Evolutionary conservation across 2,113 vertebrate species (phyloP), one percentile per base, ranked within the genome.

Genomic region (Ageneiosus marmoratus): DNA sequence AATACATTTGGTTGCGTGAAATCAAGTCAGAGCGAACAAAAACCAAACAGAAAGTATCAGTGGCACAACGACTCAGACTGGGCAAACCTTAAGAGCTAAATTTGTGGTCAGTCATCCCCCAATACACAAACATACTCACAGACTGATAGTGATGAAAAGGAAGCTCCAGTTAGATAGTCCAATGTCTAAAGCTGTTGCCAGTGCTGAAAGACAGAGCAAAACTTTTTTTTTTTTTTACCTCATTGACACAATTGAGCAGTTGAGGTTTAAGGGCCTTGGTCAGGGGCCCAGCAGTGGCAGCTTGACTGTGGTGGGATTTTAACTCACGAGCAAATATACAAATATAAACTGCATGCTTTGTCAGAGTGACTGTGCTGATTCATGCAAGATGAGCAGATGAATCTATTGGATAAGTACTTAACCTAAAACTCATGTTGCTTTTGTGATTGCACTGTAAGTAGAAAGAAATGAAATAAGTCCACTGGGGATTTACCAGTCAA

Each of bases 81-180:
- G 0, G 50, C 7, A 5, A 75, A 13, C 46, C 48, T 51, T 29
- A 58, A 56, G 6, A 29, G 69, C n/a, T 18, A 12, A n/a, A 62
- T 50, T 20, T 50, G 16, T 82, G 69, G 13, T 34, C 46, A 32
- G 32, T 24, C 56, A 29, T 22, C 12, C 15, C 44, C 27, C 12
- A 60, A 18, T 5, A 67, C 50, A 80, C 37, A 60, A 62, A 18
- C 77, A 77, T 81, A 96, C 97, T 97, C 92, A 99, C 97, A 99
- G 93, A 62, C 97, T 99, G 50, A 99, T 96, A 16, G 96, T 97
- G 92, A 99, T 95, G 85, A 97, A 99, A n/a, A 99, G 94, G 93
- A 98, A 97, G 91, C 97, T 99, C 97, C 97, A 99, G 89, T 99
- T 99, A 91, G 97, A 99, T 86, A 99, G 92, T 73, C 96, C 97